Base-by-base conservation (phyloP, 2,888 invertebrate genomes). In the Leptura quadrifasciata region DNA sequence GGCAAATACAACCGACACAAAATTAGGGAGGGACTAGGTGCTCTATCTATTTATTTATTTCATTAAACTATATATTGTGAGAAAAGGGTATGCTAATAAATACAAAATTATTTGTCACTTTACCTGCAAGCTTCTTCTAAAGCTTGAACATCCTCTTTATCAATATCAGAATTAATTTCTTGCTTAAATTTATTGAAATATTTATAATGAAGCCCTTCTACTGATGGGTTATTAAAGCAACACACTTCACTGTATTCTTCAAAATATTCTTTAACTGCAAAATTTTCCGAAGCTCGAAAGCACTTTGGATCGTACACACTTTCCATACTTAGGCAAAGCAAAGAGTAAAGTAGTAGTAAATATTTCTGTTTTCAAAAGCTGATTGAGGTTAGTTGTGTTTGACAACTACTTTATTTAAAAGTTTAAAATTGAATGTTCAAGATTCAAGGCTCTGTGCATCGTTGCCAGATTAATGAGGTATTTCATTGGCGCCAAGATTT, bases 191-290 rank as follows among this genome's bases (percentile, higher is more conserved):
- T 70, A 5, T 74, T 47, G 57, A 52, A 35, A 52, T 75, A 63
- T 18, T 71, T 72, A 15, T 57, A 8, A n/a, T 55, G 20, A 27
- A 18, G 17, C 1, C 18, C 47, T 57, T 3, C 39, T 52, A 21
- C 17, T 3, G 6, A 17, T 24, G 21, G 64, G 15, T 20, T 0
- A 20, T 4, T 20, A 15, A 63, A 39, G 17, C 67, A 47, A 68
- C 79, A 79, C 17, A 76, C 17, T 60, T 79, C 68, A 47, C 74
- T 60, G 52, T 76, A 79, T 54, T 75, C 63, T 69, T 79, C 67
- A 31, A 79, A 79, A 69, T 79, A 79, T 31, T 65, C 74, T 9
- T 68, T 74, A 18, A 75, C 31, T 39, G 71, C 27, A 5, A 76
- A 57, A 10, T 74, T 68, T 8, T 79, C 72, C 17, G 76, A 70